Base-by-base conservation (phyloP, 2,888 invertebrate genomes). In the Napeogenes sylphis region DNA sequence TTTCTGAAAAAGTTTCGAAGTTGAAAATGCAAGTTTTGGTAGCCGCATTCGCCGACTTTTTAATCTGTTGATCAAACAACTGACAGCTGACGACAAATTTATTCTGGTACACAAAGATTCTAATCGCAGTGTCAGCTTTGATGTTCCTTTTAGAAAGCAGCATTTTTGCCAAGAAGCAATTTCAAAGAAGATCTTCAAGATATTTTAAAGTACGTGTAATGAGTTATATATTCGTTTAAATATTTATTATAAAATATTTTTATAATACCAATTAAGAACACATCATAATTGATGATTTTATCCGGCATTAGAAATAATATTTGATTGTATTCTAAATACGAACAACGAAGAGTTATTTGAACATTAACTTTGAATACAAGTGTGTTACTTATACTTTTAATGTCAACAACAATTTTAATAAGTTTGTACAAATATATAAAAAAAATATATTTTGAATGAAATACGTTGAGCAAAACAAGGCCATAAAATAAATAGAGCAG, bases 1-100 rank as follows among this genome's bases (percentile, higher is more conserved):
- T 62, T 63, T 56, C 63, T 67, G 64, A 57, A 68, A 73, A 71
- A 75, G 75, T 71, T 75, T 75, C 73, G 65, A 75, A 78, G 75
- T 80, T 78, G 77, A 77, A 81, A 80, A 81, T 81, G 79, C 80
- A 77, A 79, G 82, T 81, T 82, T 84, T 80, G 79, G 80, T 76
- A 70, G 71, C 68, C 71, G 71, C 77, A 75, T 75, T 78, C 76
- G 77, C 75, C 75, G 78, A 79, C 75, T 83, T 84, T 83, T 82
- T 86, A 86, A 87, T 87, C 87, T 85, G 77, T 79, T 80, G 84
- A 87, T 87, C 87, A 87, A 87, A 87, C 83, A 84, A 78, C 70
- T 75, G 76, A 70, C 75, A 78, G 78, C 79, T 78, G 85, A 80
- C 81, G 85, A 85, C 84, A 86, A 86, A 85, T 85, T 86, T 85